Evolutionary conservation across 1,140 invertebrate genomes (phyloP).

Genomic region (Rhysida immarginata): DNA sequence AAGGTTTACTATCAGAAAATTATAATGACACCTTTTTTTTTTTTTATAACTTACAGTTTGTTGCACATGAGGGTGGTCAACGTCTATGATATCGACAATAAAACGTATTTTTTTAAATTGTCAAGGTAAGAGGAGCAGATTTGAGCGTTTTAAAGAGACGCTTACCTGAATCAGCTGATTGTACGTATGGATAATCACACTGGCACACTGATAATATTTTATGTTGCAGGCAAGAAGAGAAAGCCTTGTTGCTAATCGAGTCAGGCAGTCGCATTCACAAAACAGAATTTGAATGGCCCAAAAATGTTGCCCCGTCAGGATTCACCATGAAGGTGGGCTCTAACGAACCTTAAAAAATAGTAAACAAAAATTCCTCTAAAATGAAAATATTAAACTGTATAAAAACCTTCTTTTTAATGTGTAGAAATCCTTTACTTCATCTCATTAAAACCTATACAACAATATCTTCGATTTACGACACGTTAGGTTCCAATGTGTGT

Average conservation of each 20-base stretch:
- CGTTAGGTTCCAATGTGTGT: too few relatives aligned
- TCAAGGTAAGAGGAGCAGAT: slow-evolving; percentile 44
- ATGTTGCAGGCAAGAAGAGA: slow-evolving; percentile 44
- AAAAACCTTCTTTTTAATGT: too few relatives aligned
- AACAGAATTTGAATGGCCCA: slow-evolving; percentile 96
- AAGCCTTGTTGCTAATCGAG: slow-evolving; percentile 77
- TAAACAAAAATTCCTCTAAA: too few relatives aligned
- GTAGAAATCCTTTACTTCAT: too few relatives aligned
- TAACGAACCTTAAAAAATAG: too few relatives aligned
- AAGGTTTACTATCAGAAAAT: too few relatives aligned
- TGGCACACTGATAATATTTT: slow-evolving; percentile 19
- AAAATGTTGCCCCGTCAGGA: slow-evolving; percentile 84
- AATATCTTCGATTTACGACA: too few relatives aligned
- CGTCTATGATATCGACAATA: slow-evolving; percentile 94
- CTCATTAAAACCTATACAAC: too few relatives aligned
- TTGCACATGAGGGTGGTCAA: slow-evolving; percentile 88
- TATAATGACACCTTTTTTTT: slow-evolving; percentile 2
- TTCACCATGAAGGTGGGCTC: slow-evolving; percentile 99
- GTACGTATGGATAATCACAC: background rate
- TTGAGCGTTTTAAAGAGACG: too few relatives aligned
- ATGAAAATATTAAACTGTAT: too few relatives aligned
- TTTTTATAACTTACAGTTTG: slow-evolving; percentile 39
- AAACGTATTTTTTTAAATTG: slow-evolving; percentile 86
- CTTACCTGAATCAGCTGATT: too few relatives aligned
- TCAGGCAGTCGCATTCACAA: slow-evolving; percentile 86